Base-by-base conservation (phyloP, 2,888 invertebrate genomes). In the Empis livida region DNA sequence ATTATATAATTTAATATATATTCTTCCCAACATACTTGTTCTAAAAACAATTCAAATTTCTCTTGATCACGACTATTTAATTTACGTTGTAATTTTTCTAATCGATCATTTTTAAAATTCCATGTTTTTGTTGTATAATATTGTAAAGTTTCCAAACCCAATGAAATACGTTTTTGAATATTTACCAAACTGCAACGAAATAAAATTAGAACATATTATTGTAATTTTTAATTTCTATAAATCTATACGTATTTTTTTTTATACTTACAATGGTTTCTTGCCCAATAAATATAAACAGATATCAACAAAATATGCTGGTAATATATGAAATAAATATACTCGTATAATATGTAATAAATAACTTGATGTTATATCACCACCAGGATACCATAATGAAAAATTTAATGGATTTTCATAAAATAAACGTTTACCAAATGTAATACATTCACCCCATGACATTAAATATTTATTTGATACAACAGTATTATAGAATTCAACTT, bases 361-460 rank as follows among this genome's bases (percentile, higher is more conserved):
- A 44, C 75, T 84, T 10, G 77, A 76, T 60, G 85, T 85, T 1
- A 82, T 71, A 2, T 79, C 77, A 0, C 88, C 89, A 8, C 83
- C 82, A 0, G 84, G 85, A 64, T 83, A 85, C 81, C 91, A 86
- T 2, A 89, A 73, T 35, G 83, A 79, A 11, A 82, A 74, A 48
- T 84, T 82, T 61, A 87, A 79, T 0, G 91, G 90, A 57, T 81
- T 80, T 56, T 82, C 76, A 51, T 79, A 73, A 57, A 64, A 56
- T 66, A 65, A 67, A 37, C 71, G 70, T 53, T 71, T 73, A 59
- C 84, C 83, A 49, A 78, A 73, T 47, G 82, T 79, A 51, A 93
- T 72, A 39, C 89, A 81, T 47, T 82, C 76, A 1, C 84, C 85
- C 96, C 96, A 97, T 1, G 83, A 83, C 41, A 93, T 67, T 0